phyloP scores from a whole-genome alignment of 1,140 invertebrate genomes.

The Euschistus heros region DNA sequence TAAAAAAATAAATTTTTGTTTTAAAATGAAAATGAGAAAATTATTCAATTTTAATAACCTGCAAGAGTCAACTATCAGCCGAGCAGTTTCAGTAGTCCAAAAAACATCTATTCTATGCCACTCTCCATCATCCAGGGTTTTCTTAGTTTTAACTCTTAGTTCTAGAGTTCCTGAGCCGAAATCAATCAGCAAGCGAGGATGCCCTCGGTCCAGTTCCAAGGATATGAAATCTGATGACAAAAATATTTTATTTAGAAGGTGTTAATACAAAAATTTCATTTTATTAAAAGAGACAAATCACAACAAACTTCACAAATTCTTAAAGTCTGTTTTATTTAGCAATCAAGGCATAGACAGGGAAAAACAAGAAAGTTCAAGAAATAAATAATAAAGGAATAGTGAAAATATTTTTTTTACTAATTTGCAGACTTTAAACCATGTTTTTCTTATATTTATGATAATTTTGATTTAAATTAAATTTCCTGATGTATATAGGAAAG shows the following conservation, averaged over 20 bases:
- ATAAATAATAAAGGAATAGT: too few relatives aligned
- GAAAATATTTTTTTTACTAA: too few relatives aligned
- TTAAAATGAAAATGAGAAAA: too few relatives aligned
- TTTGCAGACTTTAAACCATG: too few relatives aligned
- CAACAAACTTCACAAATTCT: too few relatives aligned
- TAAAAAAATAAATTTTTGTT: too few relatives aligned
- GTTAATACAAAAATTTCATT: not conserved
- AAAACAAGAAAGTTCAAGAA: too few relatives aligned
- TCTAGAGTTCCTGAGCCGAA: conserved; percentile 91
- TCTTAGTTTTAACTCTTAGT: conserved; percentile 75
- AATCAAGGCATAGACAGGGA: too few relatives aligned
- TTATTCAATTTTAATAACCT: not conserved
- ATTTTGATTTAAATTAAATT: too few relatives aligned
- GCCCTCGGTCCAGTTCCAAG: conserved; percentile 80
- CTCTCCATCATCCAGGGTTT: conserved; percentile 79
- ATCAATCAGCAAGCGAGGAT: conserved; percentile 80
- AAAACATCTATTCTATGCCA: conserved; percentile 95
- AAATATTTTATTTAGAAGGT: not conserved
- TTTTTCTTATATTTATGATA: too few relatives aligned
- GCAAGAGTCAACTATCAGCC: conserved; percentile 7
- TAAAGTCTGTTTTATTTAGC: too few relatives aligned
- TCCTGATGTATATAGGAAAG: too few relatives aligned
- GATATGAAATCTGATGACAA: conserved; percentile 71
- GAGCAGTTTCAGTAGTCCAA: conserved; percentile 61
- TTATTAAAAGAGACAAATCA: not conserved